A percentile compares a stretch with the other conserved stretches of the same genome.
Conservation (phyloP, 2,113 vertebrate genomes). For the Nesogale talazaci region DNA sequence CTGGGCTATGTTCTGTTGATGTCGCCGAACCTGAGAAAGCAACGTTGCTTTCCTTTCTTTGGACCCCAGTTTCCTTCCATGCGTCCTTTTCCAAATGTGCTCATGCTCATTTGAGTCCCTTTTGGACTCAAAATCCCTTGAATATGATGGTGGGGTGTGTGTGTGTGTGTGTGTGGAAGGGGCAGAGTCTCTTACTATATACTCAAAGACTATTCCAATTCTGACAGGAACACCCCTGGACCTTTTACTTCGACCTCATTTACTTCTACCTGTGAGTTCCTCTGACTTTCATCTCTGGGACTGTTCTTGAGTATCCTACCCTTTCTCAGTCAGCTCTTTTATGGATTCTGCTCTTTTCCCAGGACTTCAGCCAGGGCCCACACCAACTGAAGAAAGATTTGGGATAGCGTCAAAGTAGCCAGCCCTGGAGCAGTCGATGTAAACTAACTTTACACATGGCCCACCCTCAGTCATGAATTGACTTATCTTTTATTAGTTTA, state of each 20-base stretch:
- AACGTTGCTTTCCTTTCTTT: not conserved
- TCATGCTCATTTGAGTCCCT: not conserved
- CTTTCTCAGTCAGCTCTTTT: not conserved
- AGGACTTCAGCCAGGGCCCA: not conserved
- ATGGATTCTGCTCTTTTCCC: not conserved
- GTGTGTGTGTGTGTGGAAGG: too few relatives aligned
- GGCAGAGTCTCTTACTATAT: not conserved
- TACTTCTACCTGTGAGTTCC: not conserved
- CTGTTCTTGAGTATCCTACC: not conserved
- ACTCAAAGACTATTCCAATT: not conserved
- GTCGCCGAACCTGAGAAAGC: not conserved
- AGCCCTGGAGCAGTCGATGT: not conserved
- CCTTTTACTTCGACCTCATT: not conserved
- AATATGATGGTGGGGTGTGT: too few relatives aligned
- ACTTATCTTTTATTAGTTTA: not conserved
- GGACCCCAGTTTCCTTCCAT: not conserved
- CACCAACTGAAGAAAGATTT: not conserved
- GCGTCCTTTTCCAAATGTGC: not conserved
- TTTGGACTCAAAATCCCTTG: not conserved
- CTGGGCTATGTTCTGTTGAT: not conserved
- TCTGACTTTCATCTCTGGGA: not conserved
- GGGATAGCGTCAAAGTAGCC: not conserved
- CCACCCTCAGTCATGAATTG: not conserved
- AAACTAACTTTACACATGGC: not conserved
- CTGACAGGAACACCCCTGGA: not conserved